A percentile compares a stretch with the other conserved stretches of the same genome.
Conservation (phyloP, 2,888 invertebrate species). For the Stenodera caucasica region DNA sequence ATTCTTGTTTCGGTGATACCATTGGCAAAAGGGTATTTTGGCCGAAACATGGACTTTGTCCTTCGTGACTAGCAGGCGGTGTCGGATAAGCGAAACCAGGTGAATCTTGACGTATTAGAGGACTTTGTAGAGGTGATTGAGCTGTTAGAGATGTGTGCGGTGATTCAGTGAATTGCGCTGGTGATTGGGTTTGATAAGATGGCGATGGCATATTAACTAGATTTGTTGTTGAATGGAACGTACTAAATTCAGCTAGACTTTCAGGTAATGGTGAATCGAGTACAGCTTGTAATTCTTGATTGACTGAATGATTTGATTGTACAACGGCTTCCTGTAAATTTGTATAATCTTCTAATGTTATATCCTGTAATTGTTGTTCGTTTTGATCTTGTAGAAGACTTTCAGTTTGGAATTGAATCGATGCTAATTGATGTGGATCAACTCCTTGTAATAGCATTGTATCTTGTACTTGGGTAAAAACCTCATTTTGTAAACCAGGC, state of each 20-base stretch:
- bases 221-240: conserved; percentile 65
- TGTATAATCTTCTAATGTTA: conserved; percentile 66
- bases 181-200: conserved; percentile 53
- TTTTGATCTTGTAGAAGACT: conserved; percentile 64
- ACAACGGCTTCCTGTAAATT: conserved; percentile 59
- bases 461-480: conserved; percentile 73
- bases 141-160: conserved; percentile 57
- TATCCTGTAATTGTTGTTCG: conserved; percentile 66
- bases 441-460: conserved; percentile 70
- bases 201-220: conserved; percentile 56
- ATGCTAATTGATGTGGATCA: conserved; percentile 62
- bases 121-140: conserved; percentile 67
- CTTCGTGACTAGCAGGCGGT: conserved; percentile 86
- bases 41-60: conserved; percentile 65
- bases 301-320: conserved; percentile 62
- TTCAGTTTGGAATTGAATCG: conserved; percentile 55
- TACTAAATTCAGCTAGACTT: conserved; percentile 79
- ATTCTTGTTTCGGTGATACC: conserved; percentile 55
- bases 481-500: conserved; percentile 73
- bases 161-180: conserved; percentile 51
- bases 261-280: conserved; percentile 78
- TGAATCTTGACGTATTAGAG: conserved; percentile 65
- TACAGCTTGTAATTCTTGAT: conserved; percentile 74
- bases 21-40: conserved; percentile 53
- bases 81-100: conserved; percentile 83